Base-by-base conservation (phyloP, 2,888 invertebrate species). In the Brenthis ino region DNA sequence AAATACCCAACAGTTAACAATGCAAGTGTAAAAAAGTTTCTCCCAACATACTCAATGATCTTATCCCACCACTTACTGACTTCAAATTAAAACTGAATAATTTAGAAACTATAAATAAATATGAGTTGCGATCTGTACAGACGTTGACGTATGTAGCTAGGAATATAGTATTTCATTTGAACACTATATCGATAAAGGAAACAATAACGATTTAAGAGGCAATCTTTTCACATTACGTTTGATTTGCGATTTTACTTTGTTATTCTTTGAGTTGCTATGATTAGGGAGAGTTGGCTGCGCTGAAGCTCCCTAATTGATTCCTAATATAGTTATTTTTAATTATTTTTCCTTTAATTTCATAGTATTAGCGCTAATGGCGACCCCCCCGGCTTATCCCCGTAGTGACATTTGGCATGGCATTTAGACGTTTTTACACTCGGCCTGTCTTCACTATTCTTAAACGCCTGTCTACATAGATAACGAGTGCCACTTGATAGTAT, bases 331-430 rank as follows among this genome's bases (percentile, higher is more conserved):
- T 70, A 73, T 55, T 72, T 48, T 70, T 51, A 69, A 61, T 65
- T 37, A 67, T 72, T 72, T 61, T 70, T 72, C 64, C 71, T 77
- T 78, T 74, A 73, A 72, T 74, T 80, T 79, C 60, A 67, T 69
- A 75, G 69, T 78, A 74, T 69, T 83, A 84, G 84, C 80, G 78
- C 84, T 87, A 86, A 84, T 79, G 84, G 81, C 82, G 80, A 77
- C 75, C 85, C 85, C 85, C 79, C 85, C 79, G 79, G 86, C 87
- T 87, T 80, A 76, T 79, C 83, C 86, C 82, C 78, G 83, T 89
- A 88, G 88, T 74, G 74, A 77, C 77, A 82, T 80, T 81, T 77
- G 84, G 90, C 90, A 91, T 89, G 90, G 88, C 89, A 85, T 89
- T 84, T 85, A 85, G 84, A 80, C 77, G 80, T 83, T 84, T 76